phyloP scores from a whole-genome alignment of 2,888 invertebrate species.

The Nasonia oneida region DNA sequence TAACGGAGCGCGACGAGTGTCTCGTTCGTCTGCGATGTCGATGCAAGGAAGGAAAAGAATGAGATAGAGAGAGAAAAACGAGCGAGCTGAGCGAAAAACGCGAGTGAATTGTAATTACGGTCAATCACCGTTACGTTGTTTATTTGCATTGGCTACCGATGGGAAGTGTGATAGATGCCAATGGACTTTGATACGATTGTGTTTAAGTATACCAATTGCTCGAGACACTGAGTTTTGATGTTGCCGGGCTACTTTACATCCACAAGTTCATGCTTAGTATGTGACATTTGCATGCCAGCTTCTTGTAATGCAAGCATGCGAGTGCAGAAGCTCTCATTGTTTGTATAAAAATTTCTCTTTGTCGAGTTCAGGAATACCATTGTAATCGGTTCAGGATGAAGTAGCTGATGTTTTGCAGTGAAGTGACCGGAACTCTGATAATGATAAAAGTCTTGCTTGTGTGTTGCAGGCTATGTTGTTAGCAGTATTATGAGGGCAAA shows the following conservation, averaged over 20 bases:
- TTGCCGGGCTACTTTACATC: slow-evolving; percentile 13
- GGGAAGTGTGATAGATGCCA: slow-evolving; percentile 16
- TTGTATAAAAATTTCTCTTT: slow-evolving; percentile 37
- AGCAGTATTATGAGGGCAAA: slow-evolving; percentile 35
- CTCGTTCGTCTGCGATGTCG: background rate
- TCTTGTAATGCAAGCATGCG: background rate
- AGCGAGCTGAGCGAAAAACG: background rate
- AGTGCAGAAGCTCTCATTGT: background rate
- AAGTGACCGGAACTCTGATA: slow-evolving; percentile 31
- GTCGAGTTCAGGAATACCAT: slow-evolving; percentile 4
- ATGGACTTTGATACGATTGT: slow-evolving; percentile 27
- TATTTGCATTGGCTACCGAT: slow-evolving; percentile 20
- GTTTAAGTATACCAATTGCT: background rate
- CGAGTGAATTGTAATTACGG: slow-evolving; percentile 6
- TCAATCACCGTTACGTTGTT: background rate
- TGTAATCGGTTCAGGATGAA: background rate
- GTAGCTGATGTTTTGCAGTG: background rate
- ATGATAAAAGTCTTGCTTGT: slow-evolving; percentile 51
- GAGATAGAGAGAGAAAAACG: background rate
- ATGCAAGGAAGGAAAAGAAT: background rate
- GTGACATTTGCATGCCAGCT: background rate
- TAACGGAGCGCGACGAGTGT: background rate
- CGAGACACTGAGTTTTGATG: slow-evolving; percentile 1
- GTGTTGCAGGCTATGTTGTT: slow-evolving; percentile 50
- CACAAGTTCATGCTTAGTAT: slow-evolving; percentile 25